Evolutionary conservation across 2,113 vertebrate species (phyloP).

Genomic region (Baryphthengus martii): DNA sequence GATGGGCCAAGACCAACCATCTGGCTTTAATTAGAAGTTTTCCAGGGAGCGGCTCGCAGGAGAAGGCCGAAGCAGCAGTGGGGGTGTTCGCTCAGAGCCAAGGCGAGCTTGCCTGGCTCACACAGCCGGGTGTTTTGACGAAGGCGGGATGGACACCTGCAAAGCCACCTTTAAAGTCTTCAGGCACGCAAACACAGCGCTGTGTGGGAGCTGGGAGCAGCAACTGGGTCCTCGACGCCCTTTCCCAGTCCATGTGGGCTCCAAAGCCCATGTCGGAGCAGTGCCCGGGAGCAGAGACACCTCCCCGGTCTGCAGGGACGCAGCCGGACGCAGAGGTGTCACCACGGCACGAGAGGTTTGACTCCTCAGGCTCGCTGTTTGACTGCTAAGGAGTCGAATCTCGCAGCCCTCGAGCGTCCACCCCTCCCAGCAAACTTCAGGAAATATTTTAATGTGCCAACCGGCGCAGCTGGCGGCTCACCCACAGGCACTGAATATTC

Average conservation of each 20-base stretch:
- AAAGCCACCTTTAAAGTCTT: background rate
- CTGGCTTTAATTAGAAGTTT: conserved; percentile 35
- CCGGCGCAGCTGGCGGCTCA: background rate
- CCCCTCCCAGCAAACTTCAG: background rate
- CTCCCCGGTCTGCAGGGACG: background rate
- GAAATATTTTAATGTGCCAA: background rate
- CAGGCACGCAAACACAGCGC: background rate
- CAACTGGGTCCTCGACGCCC: accelerated
- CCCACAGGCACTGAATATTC: background rate
- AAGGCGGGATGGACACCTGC: background rate
- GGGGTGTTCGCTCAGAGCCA: background rate
- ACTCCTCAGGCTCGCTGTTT: background rate
- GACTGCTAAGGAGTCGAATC: background rate
- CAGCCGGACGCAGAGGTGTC: background rate
- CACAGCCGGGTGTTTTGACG: accelerated
- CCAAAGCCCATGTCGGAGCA: background rate
- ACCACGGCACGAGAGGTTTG: background rate
- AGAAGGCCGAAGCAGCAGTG: accelerated
- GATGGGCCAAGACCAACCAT: conserved; percentile 23
- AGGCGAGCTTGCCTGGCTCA: background rate
- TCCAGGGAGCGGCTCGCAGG: background rate
- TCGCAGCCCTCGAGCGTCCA: background rate
- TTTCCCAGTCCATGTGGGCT: background rate
- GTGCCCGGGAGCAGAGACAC: background rate
- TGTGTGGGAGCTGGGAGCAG: background rate